phyloP scores from a whole-genome alignment of 2,113 vertebrate genomes.

The Thunnus thynnus region DNA sequence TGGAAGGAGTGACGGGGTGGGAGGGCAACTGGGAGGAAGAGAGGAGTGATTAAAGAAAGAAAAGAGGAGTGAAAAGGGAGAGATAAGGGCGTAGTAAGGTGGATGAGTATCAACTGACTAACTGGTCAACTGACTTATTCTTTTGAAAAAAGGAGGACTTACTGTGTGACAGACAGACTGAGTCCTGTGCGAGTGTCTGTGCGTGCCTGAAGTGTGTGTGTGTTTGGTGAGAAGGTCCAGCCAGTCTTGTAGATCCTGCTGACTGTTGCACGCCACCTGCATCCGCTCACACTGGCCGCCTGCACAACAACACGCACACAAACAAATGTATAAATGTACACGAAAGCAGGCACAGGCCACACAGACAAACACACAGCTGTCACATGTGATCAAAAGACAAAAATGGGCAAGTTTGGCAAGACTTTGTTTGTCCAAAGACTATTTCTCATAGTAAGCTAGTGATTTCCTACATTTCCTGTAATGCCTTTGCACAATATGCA shows the following conservation, averaged over 20 bases:
- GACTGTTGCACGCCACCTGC: conserved; percentile 92
- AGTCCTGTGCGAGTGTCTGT: conserved; percentile 85
- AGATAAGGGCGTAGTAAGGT: neutral
- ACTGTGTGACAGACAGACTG: conserved; percentile 94
- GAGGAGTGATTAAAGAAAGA: neutral
- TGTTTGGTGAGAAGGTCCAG: conserved; percentile 92
- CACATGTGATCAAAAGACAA: too few species aligned
- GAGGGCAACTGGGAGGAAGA: conserved; percentile 88
- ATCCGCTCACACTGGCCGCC: conserved; percentile 94
- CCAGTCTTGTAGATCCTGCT: conserved; percentile 95
- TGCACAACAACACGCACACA: conserved; percentile 62
- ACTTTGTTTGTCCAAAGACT: too few species aligned
- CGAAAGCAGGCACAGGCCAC: neutral
- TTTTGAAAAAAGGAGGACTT: conserved; percentile 52
- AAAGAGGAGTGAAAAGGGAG: neutral
- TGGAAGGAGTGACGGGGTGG: conserved; percentile 90
- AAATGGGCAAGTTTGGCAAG: too few species aligned
- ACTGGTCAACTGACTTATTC: neutral
- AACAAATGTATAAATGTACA: neutral
- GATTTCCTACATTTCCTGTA: too few species aligned
- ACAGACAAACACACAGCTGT: neutral
- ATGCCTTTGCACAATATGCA: too few species aligned
- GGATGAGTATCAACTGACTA: neutral
- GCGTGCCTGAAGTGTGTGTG: conserved; percentile 89
- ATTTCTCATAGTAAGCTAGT: neutral